Evolutionary conservation across 2,888 invertebrate species (phyloP).

Genomic region (Trichopoda pennipes): DNA sequence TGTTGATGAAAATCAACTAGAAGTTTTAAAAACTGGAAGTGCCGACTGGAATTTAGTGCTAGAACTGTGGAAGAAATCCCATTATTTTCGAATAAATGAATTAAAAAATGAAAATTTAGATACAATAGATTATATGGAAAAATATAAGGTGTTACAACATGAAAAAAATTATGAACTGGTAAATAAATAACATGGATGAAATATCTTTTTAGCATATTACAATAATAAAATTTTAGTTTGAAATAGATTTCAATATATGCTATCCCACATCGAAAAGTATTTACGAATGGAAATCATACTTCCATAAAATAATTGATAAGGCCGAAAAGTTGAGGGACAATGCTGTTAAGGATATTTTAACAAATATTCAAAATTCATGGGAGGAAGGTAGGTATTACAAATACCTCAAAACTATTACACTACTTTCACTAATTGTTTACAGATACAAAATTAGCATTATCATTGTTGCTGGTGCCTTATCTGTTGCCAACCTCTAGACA

Average conservation of each 20-base stretch:
- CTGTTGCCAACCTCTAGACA: constrained; percentile 44
- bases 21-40: constrained; percentile 43
- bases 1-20: constrained; percentile 34
- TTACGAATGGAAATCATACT: constrained; percentile 53
- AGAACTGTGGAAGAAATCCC: constrained; percentile 34
- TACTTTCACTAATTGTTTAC: background rate
- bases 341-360: constrained; percentile 43
- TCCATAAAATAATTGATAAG: constrained; percentile 41
- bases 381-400: constrained; percentile 42
- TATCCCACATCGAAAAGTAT: constrained; percentile 51
- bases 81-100: constrained; percentile 32
- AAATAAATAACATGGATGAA: background rate
- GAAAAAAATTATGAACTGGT: constrained; percentile 53
- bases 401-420: background rate
- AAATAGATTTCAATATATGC: constrained; percentile 48
- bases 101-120: constrained; percentile 39
- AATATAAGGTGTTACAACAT: constrained; percentile 45
- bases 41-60: constrained; percentile 42
- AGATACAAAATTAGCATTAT: constrained; percentile 55
- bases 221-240: constrained; percentile 32
- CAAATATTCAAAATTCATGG: constrained; percentile 19
- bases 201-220: background rate
- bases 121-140: constrained; percentile 41
- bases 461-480: constrained; percentile 50
- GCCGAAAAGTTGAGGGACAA: constrained; percentile 42